These are phyloP conservation scores for Aphaenogaster ashmeadi DNA, from an alignment of 1,140 invertebrate genomes.

Conservation along the genomic window DNA sequence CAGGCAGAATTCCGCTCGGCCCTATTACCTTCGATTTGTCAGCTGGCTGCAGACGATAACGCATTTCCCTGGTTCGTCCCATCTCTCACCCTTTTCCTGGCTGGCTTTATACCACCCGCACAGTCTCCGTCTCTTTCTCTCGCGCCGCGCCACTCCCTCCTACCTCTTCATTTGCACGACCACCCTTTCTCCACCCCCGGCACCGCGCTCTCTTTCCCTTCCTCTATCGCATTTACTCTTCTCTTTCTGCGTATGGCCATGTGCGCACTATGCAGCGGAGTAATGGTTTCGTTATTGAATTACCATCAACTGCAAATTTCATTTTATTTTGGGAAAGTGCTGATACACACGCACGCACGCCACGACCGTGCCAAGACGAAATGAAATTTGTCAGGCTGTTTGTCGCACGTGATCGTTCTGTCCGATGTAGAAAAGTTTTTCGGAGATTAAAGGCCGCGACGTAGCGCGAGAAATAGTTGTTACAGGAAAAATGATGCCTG, in stretches of 20 bases:
- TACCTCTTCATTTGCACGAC: conserved; percentile 59
- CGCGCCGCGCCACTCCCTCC: conserved; percentile 44
- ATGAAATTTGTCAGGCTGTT: conserved; percentile 48
- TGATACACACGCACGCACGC: conserved; percentile 56
- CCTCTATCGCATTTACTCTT: conserved; percentile 57
- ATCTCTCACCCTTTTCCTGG: conserved; percentile 69
- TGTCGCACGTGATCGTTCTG: conserved; percentile 53
- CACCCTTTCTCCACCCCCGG: conserved; percentile 49
- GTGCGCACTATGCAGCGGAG: conserved; percentile 69
- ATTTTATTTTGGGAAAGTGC: conserved; percentile 78
- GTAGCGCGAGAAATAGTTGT: background rate
- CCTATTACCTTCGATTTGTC: conserved; percentile 85
- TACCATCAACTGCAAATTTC: conserved; percentile 77
- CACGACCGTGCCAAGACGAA: conserved; percentile 42
- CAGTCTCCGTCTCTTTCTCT: conserved; percentile 65
- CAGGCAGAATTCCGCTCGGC: conserved; percentile 80
- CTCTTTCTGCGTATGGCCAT: conserved; percentile 71
- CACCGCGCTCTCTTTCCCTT: conserved; percentile 49
- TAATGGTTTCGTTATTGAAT: conserved; percentile 78
- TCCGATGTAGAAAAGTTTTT: conserved; percentile 47
- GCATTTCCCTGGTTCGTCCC: conserved; percentile 80
- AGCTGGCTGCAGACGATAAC: conserved; percentile 83
- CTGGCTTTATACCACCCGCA: conserved; percentile 71
- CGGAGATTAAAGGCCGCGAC: conserved; percentile 9
- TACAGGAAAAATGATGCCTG: conserved; percentile 12